Base-by-base conservation (phyloP, 2,797 vertebrate genomes). In the Oreochromis grahami region DNA sequence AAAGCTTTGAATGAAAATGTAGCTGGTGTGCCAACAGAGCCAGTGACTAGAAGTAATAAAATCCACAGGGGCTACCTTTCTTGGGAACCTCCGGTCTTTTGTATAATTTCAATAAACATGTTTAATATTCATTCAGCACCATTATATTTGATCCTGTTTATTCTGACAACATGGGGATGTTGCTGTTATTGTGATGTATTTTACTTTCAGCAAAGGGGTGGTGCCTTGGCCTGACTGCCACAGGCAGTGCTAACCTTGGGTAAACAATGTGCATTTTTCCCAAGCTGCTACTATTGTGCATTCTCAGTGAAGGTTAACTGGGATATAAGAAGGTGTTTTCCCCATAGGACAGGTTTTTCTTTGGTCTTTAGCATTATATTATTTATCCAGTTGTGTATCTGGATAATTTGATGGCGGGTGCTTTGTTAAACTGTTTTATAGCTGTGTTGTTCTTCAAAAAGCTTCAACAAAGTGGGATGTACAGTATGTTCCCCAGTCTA, bases 61-160 rank as follows among this genome's bases (percentile, higher is more conserved):
- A 68, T 76, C 77, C 74, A 86, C 79, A 15, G 51, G 29, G 77
- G 12, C 38, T 26, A 15, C 72, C 12, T 86, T 86, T 80, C 58
- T 41, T 38, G 12, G 86, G 78, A 86, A 77, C 29, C 51, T 74
- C 72, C 60, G 0, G 2, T 83, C 79, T 84, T 88, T 86, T 84
- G 74, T 84, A 7, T 76, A 78, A 81, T 87, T 85, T 79, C 52
- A 86, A 74, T 86, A 83, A 81, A 80, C 65, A 77, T 81, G 32
- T 76, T 87, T 70, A 83, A 79, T 88, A 88, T 87, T 87, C 17
- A 60, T 89, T 76, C 43, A 78, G 3, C n/a, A 70, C 11, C 24
- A 83, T 82, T 79, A 77, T 55, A 36, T n/a, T 45, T 77, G 32
- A 50, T 78, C 65, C 32, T 82, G 41, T 84, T 84, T 79, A 72